These are phyloP conservation scores for Drosophila micromelanica DNA, from an alignment of 1,140 invertebrate species.

Conservation along the genomic window DNA sequence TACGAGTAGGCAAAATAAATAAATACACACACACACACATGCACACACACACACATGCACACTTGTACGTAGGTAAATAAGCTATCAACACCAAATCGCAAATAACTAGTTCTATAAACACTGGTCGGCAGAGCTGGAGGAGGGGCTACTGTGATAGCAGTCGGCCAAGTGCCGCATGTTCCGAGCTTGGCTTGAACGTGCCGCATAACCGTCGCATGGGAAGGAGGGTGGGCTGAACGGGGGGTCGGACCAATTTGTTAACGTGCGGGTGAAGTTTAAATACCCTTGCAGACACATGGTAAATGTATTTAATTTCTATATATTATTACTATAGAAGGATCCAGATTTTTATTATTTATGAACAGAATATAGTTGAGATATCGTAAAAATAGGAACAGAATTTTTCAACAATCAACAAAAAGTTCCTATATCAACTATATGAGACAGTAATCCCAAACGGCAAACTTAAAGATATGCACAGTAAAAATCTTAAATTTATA, in stretches of 20 bases:
- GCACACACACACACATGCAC: not conserved
- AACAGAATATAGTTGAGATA: no score
- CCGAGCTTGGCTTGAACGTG: constrained; percentile 40
- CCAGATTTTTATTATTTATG: no score
- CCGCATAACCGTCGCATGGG: constrained; percentile 18
- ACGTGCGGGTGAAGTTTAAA: constrained; percentile 8
- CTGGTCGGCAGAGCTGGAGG: not conserved
- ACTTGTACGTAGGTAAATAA: constrained; percentile 18
- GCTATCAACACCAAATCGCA: not conserved
- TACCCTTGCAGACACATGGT: constrained; percentile 9
- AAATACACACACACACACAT: constrained; percentile 6
- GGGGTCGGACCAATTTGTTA: constrained; percentile 61
- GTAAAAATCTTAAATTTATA: no score
- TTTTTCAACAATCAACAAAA: no score
- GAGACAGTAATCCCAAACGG: not conserved
- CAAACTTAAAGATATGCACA: no score
- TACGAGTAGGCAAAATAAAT: constrained; percentile 57
- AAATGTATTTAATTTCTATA: not conserved
- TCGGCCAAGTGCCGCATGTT: constrained; percentile 53
- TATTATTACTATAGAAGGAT: no score
- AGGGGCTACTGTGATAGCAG: constrained; percentile 62
- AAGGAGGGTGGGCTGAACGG: not conserved
- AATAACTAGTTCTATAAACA: no score
- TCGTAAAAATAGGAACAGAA: no score
- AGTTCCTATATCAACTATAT: not conserved